Evolutionary conservation across 2,888 invertebrate species (phyloP), one percentile per base, ranked within the genome.

Genomic region (Carcina quercana): DNA sequence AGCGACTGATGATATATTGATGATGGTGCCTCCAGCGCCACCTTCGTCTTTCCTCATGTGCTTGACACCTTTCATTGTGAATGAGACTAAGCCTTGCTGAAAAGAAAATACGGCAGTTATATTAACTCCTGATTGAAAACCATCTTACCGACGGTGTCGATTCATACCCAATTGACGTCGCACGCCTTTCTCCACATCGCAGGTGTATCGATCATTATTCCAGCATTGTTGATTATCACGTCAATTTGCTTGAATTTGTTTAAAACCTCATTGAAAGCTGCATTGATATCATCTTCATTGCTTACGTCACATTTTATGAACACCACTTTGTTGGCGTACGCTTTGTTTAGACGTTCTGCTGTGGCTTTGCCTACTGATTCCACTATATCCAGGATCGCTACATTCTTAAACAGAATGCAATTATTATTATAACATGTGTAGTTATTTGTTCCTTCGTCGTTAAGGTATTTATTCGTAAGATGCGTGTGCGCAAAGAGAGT

Each of bases 51-150:
- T 63, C 12, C 68, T 59, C 76, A 75, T 76, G 12, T 67, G 62
- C 13, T 68, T 61, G 40, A 78, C 52, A 0, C 69, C 79, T 31
- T 61, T 68, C 38, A 78, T 42, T 2, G 66, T 79, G 15, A 83
- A 72, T 5, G 83, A 73, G 3, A 78, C 76, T 7, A 83, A 43
- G 12, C 83, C 86, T 50, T 69, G 49, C 84, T 83, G 40, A 34
- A 21, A 21, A 6, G 6, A 4, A 21, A 5, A 17, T 4, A n/a
- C n/a, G n/a, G n/a, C n/a, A n/a, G n/a, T n/a, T n/a, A n/a, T n/a
- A n/a, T n/a, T n/a, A n/a, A n/a, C n/a, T n/a, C n/a, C n/a, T n/a
- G n/a, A n/a, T n/a, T n/a, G n/a, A n/a, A n/a, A n/a, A n/a, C n/a
- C n/a, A n/a, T n/a, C n/a, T n/a, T n/a, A n/a, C n/a, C n/a, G n/a